phyloP scores from a whole-genome alignment of 1,140 invertebrate species.

The Phortica variegata region DNA sequence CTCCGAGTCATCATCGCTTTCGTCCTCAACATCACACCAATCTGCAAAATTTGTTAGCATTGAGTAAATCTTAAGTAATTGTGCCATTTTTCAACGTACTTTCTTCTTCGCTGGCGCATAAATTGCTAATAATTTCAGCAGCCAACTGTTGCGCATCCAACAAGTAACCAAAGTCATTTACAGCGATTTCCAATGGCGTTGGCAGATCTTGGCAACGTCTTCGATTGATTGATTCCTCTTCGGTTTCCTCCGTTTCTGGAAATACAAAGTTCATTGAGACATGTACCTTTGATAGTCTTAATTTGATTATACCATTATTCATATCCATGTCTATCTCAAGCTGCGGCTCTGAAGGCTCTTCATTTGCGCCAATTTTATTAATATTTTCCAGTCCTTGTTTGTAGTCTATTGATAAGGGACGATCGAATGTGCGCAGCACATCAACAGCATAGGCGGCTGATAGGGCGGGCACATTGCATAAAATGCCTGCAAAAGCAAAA shows the following conservation, averaged over 20 bases:
- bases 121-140: conserved; percentile 70
- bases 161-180: conserved; percentile 59
- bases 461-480: conserved; percentile 60
- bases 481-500: conserved; percentile 34
- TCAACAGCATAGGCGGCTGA: conserved; percentile 22
- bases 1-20: conserved; percentile 35
- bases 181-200: conserved; percentile 44
- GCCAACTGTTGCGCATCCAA: conserved; percentile 67
- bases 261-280: too few species aligned
- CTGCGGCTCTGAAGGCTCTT: conserved; percentile 5
- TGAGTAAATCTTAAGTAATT: too few species aligned
- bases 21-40: conserved; percentile 19
- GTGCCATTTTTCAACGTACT: conserved; percentile 15
- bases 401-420: too few species aligned
- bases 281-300: too few species aligned
- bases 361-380: conserved; percentile 15
- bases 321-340: conserved; percentile 4
- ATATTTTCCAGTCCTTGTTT: conserved; percentile 13
- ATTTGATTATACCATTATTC: background rate
- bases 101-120: conserved; percentile 67
- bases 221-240: conserved; percentile 12
- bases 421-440: conserved; percentile 18
- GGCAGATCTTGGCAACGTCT: conserved; percentile 38
- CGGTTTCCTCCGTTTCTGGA: conserved; percentile 27
- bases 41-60: too few species aligned